These are phyloP conservation scores for Pedicia rivosa DNA, from an alignment of 2,888 invertebrate species.

Conservation along the genomic window DNA sequence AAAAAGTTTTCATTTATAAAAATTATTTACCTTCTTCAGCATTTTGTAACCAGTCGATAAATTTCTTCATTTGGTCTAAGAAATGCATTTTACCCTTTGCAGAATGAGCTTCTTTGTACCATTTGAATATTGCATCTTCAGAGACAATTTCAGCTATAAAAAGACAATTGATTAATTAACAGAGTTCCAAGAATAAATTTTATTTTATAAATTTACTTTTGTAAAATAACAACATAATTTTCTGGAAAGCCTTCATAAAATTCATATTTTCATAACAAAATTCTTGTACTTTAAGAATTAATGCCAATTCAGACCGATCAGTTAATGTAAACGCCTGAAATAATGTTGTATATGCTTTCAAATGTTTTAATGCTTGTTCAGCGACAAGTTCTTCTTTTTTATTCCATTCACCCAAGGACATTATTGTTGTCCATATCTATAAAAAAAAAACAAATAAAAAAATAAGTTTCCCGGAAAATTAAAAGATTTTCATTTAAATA, in stretches of 20 bases:
- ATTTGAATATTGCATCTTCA: conserved; percentile 88
- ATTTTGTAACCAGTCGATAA: conserved; percentile 93
- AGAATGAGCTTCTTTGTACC: conserved; percentile 90
- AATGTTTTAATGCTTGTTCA: conserved; percentile 85
- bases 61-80: conserved; percentile 95
- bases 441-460: conserved; percentile 10
- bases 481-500: not conserved
- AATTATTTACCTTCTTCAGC: conserved; percentile 62
- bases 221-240: conserved; percentile 91
- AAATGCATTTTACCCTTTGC: conserved; percentile 94
- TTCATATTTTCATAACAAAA: conserved; percentile 99
- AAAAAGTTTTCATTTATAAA: not conserved
- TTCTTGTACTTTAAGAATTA: conserved; percentile 87
- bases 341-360: conserved; percentile 71
- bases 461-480: not conserved
- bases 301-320: conserved; percentile 72
- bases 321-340: conserved; percentile 76
- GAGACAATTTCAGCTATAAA: conserved; percentile 70
- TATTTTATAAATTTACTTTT: conserved; percentile 46
- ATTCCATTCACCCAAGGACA: conserved; percentile 95
- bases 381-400: conserved; percentile 95
- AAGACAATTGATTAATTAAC: not conserved
- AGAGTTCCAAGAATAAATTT: not conserved
- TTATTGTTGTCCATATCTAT: conserved; percentile 86
- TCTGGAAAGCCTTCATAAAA: conserved; percentile 97